These are phyloP conservation scores for Lophotriccus pileatus DNA, from an alignment of 2,797 vertebrate species.

Conservation along the genomic window DNA sequence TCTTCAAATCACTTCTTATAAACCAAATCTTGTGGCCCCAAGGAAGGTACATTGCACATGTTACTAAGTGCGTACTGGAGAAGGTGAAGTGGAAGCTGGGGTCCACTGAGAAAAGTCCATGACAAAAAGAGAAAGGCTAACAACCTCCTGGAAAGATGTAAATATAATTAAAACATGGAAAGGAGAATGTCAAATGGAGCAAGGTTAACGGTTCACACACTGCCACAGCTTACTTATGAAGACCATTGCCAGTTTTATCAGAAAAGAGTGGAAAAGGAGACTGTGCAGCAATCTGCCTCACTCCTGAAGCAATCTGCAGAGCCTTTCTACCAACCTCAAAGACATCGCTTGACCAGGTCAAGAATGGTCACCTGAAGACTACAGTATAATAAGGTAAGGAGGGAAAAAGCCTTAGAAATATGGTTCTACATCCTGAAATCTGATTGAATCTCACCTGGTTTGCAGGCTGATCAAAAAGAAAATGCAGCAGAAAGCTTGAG, in stretches of 20 bases:
- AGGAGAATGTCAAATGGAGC: constrained; percentile 23
- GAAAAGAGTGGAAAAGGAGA: neutral
- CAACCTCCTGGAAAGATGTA: neutral
- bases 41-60: neutral
- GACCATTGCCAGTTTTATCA: constrained; percentile 14
- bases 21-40: neutral
- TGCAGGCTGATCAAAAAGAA: neutral
- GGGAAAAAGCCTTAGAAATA: neutral
- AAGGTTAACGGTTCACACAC: neutral
- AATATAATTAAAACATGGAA: constrained; percentile 40
- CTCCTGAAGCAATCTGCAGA: neutral
- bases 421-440: neutral
- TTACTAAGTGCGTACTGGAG: neutral
- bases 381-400: neutral
- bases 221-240: neutral
- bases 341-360: neutral
- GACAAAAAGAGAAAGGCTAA: constrained; percentile 4
- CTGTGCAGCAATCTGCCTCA: neutral
- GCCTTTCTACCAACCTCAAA: neutral
- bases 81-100: neutral
- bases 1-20: neutral
- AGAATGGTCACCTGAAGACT: neutral
- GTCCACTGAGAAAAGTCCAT: neutral
- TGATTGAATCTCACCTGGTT: neutral
- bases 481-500: neutral